These are phyloP conservation scores for Proterorhinus semilunaris DNA, from an alignment of 2,113 vertebrate species.

Conservation along the genomic window DNA sequence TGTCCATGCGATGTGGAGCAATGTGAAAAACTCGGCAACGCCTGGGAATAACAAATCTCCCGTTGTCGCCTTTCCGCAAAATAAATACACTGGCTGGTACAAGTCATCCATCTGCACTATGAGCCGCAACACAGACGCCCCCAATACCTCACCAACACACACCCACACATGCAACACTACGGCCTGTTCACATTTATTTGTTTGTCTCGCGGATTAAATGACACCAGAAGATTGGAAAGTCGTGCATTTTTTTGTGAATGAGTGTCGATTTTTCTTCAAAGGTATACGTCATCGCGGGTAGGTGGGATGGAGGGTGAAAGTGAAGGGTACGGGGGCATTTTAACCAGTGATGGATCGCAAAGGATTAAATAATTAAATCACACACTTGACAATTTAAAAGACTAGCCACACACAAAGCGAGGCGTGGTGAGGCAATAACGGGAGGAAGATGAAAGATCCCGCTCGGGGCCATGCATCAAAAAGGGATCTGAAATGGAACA, in stretches of 20 bases:
- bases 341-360: slow-evolving; percentile 69
- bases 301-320: slow-evolving; percentile 9
- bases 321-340: slow-evolving; percentile 24
- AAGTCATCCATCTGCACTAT: slow-evolving; percentile 80
- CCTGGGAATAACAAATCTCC: slow-evolving; percentile 82
- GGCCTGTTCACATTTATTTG: slow-evolving; percentile 70
- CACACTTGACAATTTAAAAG: slow-evolving; percentile 67
- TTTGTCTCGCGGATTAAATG: slow-evolving; percentile 71
- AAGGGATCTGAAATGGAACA: slow-evolving; percentile 53
- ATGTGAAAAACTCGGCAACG: slow-evolving; percentile 80
- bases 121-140: slow-evolving; percentile 76
- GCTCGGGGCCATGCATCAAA: slow-evolving; percentile 59
- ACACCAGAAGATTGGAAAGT: slow-evolving; percentile 37
- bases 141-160: slow-evolving; percentile 60
- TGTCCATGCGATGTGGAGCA: slow-evolving; percentile 80
- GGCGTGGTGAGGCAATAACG: slow-evolving; percentile 26
- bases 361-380: slow-evolving; percentile 72
- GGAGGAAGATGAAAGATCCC: slow-evolving; percentile 61
- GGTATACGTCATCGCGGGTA: slow-evolving; percentile 37
- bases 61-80: slow-evolving; percentile 74
- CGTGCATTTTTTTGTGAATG: slow-evolving; percentile 64
- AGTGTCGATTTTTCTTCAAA: slow-evolving; percentile 48
- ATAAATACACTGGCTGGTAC: slow-evolving; percentile 77
- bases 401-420: slow-evolving; percentile 42
- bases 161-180: slow-evolving; percentile 15